phyloP scores from a whole-genome alignment of 2,888 invertebrate species.

The Lissonota sp. region DNA sequence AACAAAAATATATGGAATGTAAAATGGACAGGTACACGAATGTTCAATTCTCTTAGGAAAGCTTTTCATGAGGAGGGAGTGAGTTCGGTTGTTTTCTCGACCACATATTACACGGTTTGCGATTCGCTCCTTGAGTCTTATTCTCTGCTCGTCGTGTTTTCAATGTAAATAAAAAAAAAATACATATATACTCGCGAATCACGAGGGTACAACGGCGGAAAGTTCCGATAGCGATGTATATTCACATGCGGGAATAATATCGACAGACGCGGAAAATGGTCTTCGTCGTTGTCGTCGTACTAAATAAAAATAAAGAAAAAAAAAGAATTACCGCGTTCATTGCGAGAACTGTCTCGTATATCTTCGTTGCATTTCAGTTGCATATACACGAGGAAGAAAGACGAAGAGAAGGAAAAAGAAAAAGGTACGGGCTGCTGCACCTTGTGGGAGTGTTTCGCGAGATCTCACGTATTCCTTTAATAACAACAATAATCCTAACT shows the following conservation, averaged over 20 bases:
- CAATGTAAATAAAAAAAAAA: no score
- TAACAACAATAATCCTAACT: conserved; percentile 1
- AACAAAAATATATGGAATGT: conserved; percentile 1
- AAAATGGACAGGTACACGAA: conserved; percentile 36
- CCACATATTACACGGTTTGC: conserved; percentile 16
- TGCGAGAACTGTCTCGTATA: conserved; percentile 51
- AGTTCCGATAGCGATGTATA: conserved; percentile 39
- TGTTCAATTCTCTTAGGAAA: conserved; percentile 40
- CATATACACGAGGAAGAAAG: not conserved
- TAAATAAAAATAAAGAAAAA: conserved; percentile 1
- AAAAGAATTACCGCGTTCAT: not conserved
- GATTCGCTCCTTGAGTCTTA: conserved; percentile 50
- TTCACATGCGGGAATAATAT: conserved; percentile 49
- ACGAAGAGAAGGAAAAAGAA: not conserved
- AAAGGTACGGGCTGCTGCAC: conserved; percentile 37
- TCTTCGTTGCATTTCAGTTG: conserved; percentile 53
- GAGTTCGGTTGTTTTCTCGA: not conserved
- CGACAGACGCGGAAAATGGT: conserved; percentile 44
- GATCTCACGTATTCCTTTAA: conserved; percentile 35
- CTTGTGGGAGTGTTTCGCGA: conserved; percentile 45
- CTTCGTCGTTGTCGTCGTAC: conserved; percentile 24
- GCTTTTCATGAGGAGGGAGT: not conserved
- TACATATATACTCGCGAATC: not conserved
- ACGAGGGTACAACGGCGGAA: conserved; percentile 12
- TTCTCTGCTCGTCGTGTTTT: conserved; percentile 13